Percentiles rank a stretch among this genome's conserved stretches.
Conservation (phyloP, 92 coral and sea anemone species). For the Ricordea florida region DNA sequence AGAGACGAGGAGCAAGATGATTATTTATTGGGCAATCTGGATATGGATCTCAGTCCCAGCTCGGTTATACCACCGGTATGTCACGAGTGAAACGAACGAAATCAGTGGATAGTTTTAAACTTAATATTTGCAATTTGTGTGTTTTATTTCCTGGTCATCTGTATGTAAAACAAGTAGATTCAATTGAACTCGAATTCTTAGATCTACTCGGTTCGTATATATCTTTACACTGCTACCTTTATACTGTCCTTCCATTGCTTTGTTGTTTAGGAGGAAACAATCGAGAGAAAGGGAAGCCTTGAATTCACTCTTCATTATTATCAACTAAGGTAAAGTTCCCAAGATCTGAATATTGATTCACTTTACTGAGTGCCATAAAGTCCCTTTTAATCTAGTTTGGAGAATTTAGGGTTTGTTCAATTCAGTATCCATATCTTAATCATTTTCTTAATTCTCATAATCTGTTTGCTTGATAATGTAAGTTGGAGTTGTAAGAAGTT, state of each 20-base stretch:
- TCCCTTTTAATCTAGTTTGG: too few species aligned
- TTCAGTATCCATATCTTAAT: too few species aligned
- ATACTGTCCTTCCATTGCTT: not conserved
- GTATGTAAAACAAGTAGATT: too few species aligned
- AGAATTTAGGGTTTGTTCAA: too few species aligned
- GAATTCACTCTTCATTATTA: slow-evolving; percentile 85
- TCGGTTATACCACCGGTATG: slow-evolving; percentile 84
- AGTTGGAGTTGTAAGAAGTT: too few species aligned
- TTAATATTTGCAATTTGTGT: not conserved
- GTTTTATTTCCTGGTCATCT: too few species aligned
- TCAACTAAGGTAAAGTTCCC: slow-evolving; percentile 61
- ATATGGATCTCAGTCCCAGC: slow-evolving; percentile 71
- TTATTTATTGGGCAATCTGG: slow-evolving; percentile 73
- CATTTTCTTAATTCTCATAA: too few species aligned
- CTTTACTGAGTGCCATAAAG: too few species aligned
- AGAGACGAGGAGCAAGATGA: slow-evolving; percentile 82
- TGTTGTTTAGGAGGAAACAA: slow-evolving; percentile 72
- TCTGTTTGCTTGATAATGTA: too few species aligned
- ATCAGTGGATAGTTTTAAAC: not conserved
- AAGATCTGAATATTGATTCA: too few species aligned
- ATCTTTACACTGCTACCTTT: not conserved
- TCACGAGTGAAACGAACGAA: not conserved
- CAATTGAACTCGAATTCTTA: too few species aligned
- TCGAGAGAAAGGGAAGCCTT: slow-evolving; percentile 78
- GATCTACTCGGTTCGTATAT: not conserved